These are phyloP conservation scores for Paratilapia polleni DNA, from an alignment of 2,113 vertebrate genomes.

Conservation along the genomic window DNA sequence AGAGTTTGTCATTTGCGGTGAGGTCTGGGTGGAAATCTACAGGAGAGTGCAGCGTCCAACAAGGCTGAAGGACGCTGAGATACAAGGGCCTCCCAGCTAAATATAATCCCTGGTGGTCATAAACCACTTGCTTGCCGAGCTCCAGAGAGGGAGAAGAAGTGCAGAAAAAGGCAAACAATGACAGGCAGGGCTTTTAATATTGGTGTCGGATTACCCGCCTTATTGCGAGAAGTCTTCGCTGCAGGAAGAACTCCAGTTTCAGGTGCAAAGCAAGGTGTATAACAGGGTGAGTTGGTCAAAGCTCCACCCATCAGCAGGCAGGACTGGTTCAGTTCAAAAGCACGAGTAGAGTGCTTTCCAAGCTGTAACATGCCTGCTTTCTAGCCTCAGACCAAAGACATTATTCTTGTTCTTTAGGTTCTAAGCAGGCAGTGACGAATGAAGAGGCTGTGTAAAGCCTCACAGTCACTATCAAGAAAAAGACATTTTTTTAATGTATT, in stretches of 20 bases:
- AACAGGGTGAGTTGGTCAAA: not conserved
- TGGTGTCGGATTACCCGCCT: constrained; percentile 33
- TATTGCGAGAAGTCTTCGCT: not conserved
- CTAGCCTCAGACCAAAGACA: not conserved
- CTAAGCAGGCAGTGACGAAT: not conserved
- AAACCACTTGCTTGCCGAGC: not conserved
- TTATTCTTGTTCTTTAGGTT: not conserved
- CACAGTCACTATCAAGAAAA: too few species aligned
- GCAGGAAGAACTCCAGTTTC: constrained; percentile 17
- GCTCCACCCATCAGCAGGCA: constrained; percentile 31
- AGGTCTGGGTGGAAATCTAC: constrained; percentile 48
- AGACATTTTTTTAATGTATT: not conserved
- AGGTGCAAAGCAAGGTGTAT: not conserved
- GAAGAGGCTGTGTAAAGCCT: not conserved
- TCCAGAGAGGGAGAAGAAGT: not conserved
- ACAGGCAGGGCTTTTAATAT: constrained; percentile 16
- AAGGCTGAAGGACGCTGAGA: constrained; percentile 29
- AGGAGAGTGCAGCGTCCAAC: not conserved
- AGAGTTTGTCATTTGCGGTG: constrained; percentile 49
- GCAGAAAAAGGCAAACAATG: constrained; percentile 32
- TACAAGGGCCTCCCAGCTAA: constrained; percentile 26
- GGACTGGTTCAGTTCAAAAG: not conserved
- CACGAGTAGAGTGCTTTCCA: constrained; percentile 23
- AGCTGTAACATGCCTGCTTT: constrained; percentile 21
- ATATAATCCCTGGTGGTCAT: constrained; percentile 24